These are phyloP conservation scores for Fragum fragum DNA, from an alignment of 2,888 invertebrate genomes.

Conservation along the genomic window DNA sequence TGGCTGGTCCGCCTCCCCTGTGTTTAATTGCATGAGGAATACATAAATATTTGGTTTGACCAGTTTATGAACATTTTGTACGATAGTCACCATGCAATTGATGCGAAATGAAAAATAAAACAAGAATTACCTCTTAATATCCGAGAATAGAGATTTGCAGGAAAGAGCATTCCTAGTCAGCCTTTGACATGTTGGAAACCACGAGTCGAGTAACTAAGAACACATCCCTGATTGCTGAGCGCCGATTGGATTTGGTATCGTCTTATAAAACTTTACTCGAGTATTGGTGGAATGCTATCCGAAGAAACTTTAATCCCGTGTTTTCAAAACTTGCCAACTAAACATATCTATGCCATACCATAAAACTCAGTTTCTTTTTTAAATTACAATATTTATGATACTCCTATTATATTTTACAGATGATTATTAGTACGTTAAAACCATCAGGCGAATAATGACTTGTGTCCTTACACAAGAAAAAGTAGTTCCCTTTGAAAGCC, in stretches of 20 bases:
- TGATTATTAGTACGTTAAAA: slow-evolving; percentile 38
- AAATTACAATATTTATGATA: slow-evolving; percentile 14
- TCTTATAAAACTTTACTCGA: slow-evolving; percentile 20
- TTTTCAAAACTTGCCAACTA: not conserved
- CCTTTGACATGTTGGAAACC: slow-evolving; percentile 13
- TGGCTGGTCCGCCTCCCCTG: slow-evolving; percentile 52
- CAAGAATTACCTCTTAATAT: slow-evolving; percentile 50
- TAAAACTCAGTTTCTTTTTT: not conserved
- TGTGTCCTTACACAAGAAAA: slow-evolving; percentile 59
- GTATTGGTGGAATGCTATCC: not conserved
- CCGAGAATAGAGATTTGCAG: slow-evolving; percentile 24
- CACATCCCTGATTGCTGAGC: slow-evolving; percentile 7
- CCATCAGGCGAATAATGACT: slow-evolving; percentile 48
- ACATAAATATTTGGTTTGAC: slow-evolving; percentile 41
- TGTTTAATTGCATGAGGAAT: slow-evolving; percentile 45
- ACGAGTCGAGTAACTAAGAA: slow-evolving; percentile 24
- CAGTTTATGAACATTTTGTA: slow-evolving; percentile 10
- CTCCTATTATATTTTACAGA: slow-evolving; percentile 39
- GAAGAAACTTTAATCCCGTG: not conserved
- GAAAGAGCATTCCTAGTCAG: slow-evolving; percentile 9
- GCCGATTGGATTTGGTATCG: slow-evolving; percentile 21
- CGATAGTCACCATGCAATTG: not conserved
- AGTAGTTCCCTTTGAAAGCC: slow-evolving; percentile 52
- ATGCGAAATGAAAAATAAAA: slow-evolving; percentile 10
- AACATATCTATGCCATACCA: not conserved